These are phyloP conservation scores for Eidolon dupreanum DNA, from an alignment of 2,797 vertebrate species.

Conservation along the genomic window DNA sequence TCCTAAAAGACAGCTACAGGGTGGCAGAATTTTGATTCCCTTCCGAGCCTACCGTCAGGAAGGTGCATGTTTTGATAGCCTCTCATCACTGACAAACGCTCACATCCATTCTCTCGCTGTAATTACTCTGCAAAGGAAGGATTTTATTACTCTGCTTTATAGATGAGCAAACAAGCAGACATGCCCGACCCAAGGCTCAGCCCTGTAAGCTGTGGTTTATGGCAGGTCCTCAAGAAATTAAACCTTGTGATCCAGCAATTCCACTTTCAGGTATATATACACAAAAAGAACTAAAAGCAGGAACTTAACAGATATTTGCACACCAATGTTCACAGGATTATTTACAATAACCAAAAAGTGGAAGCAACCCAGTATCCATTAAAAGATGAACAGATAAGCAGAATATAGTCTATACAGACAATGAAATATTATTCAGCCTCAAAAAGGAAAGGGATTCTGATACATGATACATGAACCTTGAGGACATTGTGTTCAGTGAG, in stretches of 20 bases:
- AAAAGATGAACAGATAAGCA: not conserved
- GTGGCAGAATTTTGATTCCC: too few relatives aligned
- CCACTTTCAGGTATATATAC: not conserved
- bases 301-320: not conserved
- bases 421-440: not conserved
- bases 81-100: not conserved
- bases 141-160: not conserved
- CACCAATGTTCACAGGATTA: not conserved
- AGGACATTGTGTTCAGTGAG: not conserved
- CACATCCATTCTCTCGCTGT: not conserved
- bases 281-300: not conserved
- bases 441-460: not conserved
- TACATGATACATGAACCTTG: accelerated
- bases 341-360: not conserved
- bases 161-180: not conserved
- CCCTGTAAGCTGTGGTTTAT: not conserved
- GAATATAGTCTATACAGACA: too few relatives aligned
- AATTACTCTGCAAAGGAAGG: not conserved
- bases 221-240: not conserved
- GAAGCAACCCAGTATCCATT: not conserved
- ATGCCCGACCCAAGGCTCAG: not conserved
- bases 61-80: accelerated
- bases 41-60: accelerated
- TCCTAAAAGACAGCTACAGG: too few relatives aligned
- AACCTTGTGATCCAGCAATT: not conserved